Percentiles rank a stretch among this genome's conserved stretches.
phyloP scores from a whole-genome alignment of 2,113 vertebrate species.

The Hassar affinis region DNA sequence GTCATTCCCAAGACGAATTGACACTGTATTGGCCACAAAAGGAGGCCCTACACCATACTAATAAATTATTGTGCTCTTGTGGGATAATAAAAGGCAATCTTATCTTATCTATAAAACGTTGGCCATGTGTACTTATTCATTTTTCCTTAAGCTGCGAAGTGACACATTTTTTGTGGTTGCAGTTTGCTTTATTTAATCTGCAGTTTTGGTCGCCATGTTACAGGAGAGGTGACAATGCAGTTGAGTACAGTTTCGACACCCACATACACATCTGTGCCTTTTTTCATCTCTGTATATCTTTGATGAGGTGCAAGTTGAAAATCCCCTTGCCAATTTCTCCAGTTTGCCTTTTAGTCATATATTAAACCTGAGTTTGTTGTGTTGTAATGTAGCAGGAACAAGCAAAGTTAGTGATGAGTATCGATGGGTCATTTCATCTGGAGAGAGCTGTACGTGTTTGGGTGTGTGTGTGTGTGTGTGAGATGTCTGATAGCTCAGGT shows the following conservation, averaged over 20 bases:
- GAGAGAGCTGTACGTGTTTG: neutral
- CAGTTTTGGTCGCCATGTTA: too few relatives aligned
- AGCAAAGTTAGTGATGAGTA: neutral
- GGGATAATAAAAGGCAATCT: too few relatives aligned
- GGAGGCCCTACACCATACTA: too few relatives aligned
- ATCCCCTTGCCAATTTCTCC: neutral
- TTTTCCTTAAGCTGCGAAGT: neutral
- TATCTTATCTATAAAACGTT: neutral
- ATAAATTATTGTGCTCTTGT: too few relatives aligned
- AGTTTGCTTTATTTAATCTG: neutral
- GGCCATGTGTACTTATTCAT: neutral
- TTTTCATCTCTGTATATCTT: neutral
- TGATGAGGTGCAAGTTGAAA: neutral
- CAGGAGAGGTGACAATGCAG: neutral
- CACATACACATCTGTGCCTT: neutral
- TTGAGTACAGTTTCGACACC: neutral
- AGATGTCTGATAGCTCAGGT: too few relatives aligned
- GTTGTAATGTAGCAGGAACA: neutral
- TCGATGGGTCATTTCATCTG: neutral
- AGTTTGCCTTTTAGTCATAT: neutral
- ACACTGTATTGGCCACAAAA: too few relatives aligned
- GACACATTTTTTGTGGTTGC: neutral
- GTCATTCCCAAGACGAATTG: too few relatives aligned
- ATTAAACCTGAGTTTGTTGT: neutral
- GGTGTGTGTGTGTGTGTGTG: neutral